These are phyloP conservation scores for Ylistrum balloti DNA, from an alignment of 1,140 invertebrate genomes.

Conservation along the genomic window DNA sequence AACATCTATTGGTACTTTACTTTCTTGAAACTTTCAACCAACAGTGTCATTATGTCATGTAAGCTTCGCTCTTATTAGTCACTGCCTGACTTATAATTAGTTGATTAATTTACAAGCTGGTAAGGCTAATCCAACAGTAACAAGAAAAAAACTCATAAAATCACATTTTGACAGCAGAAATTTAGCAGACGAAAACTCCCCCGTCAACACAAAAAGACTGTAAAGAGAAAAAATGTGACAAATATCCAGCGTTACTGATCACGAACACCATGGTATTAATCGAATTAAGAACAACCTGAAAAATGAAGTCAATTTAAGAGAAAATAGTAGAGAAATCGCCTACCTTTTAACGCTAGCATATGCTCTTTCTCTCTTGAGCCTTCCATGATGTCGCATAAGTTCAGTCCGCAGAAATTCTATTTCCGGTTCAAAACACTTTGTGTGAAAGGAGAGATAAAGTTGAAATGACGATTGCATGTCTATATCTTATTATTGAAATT, in stretches of 20 bases:
- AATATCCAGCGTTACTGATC: not conserved
- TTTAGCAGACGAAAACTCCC: constrained; percentile 24
- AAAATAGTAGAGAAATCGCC: constrained; percentile 46
- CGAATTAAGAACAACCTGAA: not conserved
- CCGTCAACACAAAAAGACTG: not conserved
- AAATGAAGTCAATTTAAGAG: not conserved
- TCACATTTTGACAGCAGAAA: not conserved
- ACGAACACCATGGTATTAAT: not conserved
- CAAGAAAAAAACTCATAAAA: not conserved
- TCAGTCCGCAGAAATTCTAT: not conserved
- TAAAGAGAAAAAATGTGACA: not conserved
- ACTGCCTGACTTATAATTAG: too few species aligned
- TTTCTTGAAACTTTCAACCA: too few species aligned
- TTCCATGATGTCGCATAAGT: constrained; percentile 67
- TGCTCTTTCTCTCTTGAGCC: constrained; percentile 75
- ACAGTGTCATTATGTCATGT: too few species aligned
- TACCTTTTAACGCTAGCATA: constrained; percentile 76
- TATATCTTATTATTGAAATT: not conserved
- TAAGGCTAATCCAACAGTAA: too few species aligned
- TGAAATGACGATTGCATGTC: too few species aligned
- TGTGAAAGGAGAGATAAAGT: not conserved
- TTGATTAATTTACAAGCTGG: too few species aligned
- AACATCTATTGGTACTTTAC: too few species aligned
- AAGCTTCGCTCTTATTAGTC: too few species aligned
- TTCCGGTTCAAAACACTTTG: not conserved